Evolutionary conservation across 2,888 invertebrate genomes (phyloP).

Genomic region (Caenorhabditis wallacei): DNA sequence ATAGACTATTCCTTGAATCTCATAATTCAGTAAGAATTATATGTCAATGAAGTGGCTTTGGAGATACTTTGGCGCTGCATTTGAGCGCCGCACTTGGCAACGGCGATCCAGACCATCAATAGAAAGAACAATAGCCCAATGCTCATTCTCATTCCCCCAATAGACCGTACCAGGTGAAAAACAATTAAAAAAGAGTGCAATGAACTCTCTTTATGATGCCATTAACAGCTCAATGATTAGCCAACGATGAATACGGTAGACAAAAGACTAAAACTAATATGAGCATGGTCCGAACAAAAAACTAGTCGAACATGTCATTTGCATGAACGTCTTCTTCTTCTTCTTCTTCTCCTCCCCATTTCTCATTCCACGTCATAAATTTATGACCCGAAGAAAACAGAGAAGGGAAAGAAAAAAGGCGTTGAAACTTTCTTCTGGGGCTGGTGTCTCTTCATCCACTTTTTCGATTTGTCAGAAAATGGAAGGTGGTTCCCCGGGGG

Average conservation of each 20-base stretch:
- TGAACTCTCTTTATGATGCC: not conserved
- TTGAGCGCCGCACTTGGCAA: too few relatives aligned
- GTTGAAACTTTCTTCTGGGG: constrained; percentile 30
- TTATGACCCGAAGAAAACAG: constrained; percentile 15
- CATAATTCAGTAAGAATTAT: too few relatives aligned
- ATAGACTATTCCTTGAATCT: too few relatives aligned
- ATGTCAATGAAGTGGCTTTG: too few relatives aligned
- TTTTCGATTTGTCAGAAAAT: constrained; percentile 53
- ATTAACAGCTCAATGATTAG: not conserved
- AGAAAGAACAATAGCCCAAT: too few relatives aligned
- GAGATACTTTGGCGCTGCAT: too few relatives aligned
- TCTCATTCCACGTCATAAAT: constrained; percentile 49
- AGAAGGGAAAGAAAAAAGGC: constrained; percentile 5
- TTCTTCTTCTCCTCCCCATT: not conserved
- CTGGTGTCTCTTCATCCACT: not conserved
- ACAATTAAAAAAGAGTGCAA: not conserved
- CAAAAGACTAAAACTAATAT: too few relatives aligned
- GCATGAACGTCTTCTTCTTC: not conserved
- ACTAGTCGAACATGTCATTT: not conserved
- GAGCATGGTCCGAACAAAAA: not conserved
- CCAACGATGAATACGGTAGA: not conserved
- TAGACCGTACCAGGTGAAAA: not conserved
- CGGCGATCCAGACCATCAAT: too few relatives aligned
- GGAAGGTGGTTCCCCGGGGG: constrained; percentile 58
- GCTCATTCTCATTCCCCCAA: too few relatives aligned